Conservation (phyloP, 2,797 vertebrate genomes). For the Epinephelus coioides region DNA sequence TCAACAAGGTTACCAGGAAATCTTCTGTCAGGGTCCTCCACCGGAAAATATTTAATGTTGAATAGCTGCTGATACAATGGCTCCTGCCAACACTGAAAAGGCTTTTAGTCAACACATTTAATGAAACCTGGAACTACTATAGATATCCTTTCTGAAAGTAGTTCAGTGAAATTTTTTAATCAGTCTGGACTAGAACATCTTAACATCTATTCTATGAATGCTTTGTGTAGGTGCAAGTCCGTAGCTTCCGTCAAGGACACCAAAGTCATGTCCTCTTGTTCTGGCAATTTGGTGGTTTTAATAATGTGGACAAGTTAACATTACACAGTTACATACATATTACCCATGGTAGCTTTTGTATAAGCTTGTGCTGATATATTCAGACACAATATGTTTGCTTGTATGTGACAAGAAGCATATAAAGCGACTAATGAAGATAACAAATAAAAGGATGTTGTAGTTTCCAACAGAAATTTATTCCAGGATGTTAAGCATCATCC, state of each 20-base stretch:
- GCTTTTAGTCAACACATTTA: constrained; percentile 37
- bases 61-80: constrained; percentile 29
- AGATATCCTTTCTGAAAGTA: background rate
- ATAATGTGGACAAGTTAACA: background rate
- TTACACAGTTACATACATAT: background rate
- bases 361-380: background rate
- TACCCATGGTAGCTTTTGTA: too few species aligned
- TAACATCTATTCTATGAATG: background rate
- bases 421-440: too few species aligned
- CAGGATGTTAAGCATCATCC: too few species aligned
- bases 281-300: background rate
- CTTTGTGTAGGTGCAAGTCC: background rate
- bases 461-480: too few species aligned
- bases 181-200: too few species aligned
- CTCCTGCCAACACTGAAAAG: constrained; percentile 7
- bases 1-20: constrained; percentile 30
- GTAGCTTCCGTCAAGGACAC: too few species aligned
- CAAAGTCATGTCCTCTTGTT: background rate
- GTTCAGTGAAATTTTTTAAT: background rate
- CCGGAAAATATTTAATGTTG: constrained; percentile 21
- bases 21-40: constrained; percentile 19
- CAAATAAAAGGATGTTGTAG: too few species aligned
- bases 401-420: background rate
- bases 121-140: constrained; percentile 9
- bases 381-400: background rate